Percentiles rank a stretch among this genome's conserved stretches.
phyloP scores from a whole-genome alignment of 2,113 vertebrate genomes.

The Pandion haliaetus region DNA sequence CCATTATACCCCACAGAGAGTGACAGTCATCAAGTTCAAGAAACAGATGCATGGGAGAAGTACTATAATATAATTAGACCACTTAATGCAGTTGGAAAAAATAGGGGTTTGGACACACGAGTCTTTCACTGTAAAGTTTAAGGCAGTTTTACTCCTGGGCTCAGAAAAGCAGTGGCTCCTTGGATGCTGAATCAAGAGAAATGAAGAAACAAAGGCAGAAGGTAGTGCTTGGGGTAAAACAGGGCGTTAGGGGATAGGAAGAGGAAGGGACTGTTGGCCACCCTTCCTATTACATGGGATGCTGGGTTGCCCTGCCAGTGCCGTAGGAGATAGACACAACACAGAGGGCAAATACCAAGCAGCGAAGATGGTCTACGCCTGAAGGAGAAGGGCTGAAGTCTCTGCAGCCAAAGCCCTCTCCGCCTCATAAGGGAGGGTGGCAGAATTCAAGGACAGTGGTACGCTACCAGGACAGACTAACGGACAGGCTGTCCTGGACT shows the following conservation, averaged over 20 bases:
- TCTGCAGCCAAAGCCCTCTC: not conserved
- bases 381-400: too few relatives aligned
- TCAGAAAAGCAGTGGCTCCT: not conserved
- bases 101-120: rapidly evolving
- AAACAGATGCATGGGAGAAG: not conserved
- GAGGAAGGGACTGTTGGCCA: not conserved
- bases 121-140: rapidly evolving
- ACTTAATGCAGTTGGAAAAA: not conserved
- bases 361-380: rapidly evolving
- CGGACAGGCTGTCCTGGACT: not conserved
- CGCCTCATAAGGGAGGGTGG: rapidly evolving
- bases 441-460: not conserved
- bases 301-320: not conserved
- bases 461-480: rapidly evolving
- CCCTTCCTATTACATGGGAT: rapidly evolving
- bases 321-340: rapidly evolving
- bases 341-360: rapidly evolving
- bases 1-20: not conserved
- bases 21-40: too few relatives aligned
- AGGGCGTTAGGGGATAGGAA: rapidly evolving
- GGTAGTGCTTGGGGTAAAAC: rapidly evolving
- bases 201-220: too few relatives aligned
- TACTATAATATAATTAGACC: too few relatives aligned
- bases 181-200: not conserved
- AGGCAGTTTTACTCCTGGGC: not conserved